These are phyloP conservation scores for Rhodinocichla rosea DNA, from an alignment of 2,113 vertebrate genomes.

Conservation along the genomic window DNA sequence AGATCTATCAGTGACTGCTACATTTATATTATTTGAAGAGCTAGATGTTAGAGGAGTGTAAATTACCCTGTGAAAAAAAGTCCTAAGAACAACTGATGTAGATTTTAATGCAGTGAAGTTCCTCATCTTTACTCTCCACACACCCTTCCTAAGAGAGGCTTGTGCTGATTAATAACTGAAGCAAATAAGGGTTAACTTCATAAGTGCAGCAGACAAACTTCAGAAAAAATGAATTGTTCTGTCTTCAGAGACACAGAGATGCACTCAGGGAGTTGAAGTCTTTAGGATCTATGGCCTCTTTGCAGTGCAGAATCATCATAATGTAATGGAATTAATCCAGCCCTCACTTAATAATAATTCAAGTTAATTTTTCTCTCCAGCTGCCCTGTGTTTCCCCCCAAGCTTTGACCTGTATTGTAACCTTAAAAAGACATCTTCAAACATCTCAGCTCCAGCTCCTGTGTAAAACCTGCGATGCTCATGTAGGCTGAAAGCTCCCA, in stretches of 20 bases:
- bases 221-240: neutral
- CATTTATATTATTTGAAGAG: neutral
- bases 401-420: neutral
- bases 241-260: neutral
- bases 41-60: neutral
- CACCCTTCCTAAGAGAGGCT: neutral
- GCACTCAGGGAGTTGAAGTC: neutral
- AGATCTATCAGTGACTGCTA: neutral
- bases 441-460: neutral
- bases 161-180: neutral
- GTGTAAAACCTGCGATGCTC: neutral
- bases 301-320: neutral
- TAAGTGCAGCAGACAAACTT: neutral
- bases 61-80: neutral
- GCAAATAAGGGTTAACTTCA: neutral
- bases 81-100: neutral
- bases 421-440: neutral
- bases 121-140: neutral
- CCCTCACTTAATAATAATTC: neutral
- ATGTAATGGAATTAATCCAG: neutral
- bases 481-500: neutral
- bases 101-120: neutral
- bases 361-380: neutral
- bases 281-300: neutral
- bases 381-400: neutral